These are phyloP conservation scores for Salvator merianae DNA, from an alignment of 2,113 vertebrate species.

Conservation along the genomic window DNA sequence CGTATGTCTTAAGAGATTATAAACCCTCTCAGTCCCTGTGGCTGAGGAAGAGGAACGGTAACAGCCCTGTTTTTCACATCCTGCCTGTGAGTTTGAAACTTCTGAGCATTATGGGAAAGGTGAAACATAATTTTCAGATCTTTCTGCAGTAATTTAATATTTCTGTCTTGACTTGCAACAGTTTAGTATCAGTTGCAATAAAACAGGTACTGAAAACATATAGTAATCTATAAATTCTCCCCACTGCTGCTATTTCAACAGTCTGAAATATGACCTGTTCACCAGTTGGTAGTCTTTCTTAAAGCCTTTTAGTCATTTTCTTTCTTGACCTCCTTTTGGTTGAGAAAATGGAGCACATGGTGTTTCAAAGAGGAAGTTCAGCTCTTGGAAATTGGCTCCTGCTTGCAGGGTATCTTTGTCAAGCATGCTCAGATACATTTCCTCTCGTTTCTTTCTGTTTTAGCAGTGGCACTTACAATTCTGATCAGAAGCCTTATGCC, in stretches of 20 bases:
- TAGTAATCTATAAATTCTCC: background rate
- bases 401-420: constrained; percentile 6
- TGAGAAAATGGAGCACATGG: constrained; percentile 11
- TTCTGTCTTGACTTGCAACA: too few relatives aligned
- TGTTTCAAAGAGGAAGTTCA: constrained; percentile 6
- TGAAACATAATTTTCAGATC: too few relatives aligned
- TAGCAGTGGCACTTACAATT: background rate
- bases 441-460: constrained; percentile 11
- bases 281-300: background rate
- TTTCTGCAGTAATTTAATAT: too few relatives aligned
- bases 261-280: background rate
- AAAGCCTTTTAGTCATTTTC: background rate
- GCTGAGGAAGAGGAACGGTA: too few relatives aligned
- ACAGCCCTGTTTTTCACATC: too few relatives aligned
- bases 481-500: background rate
- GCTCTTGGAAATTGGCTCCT: background rate
- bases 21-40: too few relatives aligned
- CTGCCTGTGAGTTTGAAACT: too few relatives aligned
- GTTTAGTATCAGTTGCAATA: too few relatives aligned
- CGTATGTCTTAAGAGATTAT: too few relatives aligned
- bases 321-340: background rate
- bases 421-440: background rate
- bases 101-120: too few relatives aligned
- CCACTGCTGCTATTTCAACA: background rate
- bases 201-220: background rate